Evolutionary conservation across 2,113 vertebrate species (phyloP), one percentile per base, ranked within the genome.

Genomic region (Syngnathus typhle): DNA sequence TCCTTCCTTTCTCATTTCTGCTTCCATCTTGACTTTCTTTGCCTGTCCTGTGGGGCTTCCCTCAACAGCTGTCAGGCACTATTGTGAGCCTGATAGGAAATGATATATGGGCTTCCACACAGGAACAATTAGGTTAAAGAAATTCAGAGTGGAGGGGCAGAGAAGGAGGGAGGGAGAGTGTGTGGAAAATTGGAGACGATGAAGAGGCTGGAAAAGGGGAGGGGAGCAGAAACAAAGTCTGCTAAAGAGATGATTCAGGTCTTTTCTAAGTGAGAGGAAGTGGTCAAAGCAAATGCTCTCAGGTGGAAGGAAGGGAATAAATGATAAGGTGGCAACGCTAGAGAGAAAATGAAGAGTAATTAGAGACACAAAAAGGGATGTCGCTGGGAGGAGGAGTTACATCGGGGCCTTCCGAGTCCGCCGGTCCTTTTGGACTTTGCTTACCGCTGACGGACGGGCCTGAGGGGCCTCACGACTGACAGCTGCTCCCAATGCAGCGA

Each of bases 41-140:
- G 59, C 38, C 39, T 69, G 72, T 62, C 73, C 76, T 60, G 69
- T 67, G 77, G 84, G 55, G 71, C 64, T 81, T 81, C 75, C 78
- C 73, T 74, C 73, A 82, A 74, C 72, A 80, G 73, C 77, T 89
- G 85, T 84, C 85, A 78, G 61, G 65, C 76, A 77, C 63, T 23
- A 72, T 51, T 70, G 69, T 73, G 77, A 84, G 83, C 79, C 79
- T 64, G 74, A 73, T 70, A 62, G 73, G 73, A 79, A 77, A 86
- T 89, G 85, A 85, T 84, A 80, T 86, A 86, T 79, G 78, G 67
- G 82, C 67, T 76, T 56, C 69, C 71, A 74, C 78, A 52, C 2
- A 8, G 18, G 67, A 76, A 81, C 74, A 86, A 86, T 86, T 85
- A 87, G 74, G 65, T 72, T 70, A 71, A 75, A 67, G 56, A 80